These are phyloP conservation scores for Passerina amoena DNA, from an alignment of 2,113 vertebrate genomes.

Conservation along the genomic window DNA sequence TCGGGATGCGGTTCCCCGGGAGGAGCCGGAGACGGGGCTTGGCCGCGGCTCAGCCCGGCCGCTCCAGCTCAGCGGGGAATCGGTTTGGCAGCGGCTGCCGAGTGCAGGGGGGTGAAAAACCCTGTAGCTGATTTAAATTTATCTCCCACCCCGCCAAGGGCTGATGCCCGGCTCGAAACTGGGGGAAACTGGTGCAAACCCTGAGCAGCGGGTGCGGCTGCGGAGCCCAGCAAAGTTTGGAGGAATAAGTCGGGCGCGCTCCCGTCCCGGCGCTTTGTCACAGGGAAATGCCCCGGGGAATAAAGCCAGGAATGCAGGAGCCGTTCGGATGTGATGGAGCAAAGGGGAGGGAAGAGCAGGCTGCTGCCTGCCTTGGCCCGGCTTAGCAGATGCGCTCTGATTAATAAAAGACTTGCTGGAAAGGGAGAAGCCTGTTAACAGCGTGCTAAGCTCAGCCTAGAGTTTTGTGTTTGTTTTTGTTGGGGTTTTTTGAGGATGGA, in stretches of 20 bases:
- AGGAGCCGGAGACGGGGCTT: not conserved
- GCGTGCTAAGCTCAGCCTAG: not conserved
- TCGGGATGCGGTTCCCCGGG: not conserved
- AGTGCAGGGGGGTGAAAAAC: too few relatives aligned
- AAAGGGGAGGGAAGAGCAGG: not conserved
- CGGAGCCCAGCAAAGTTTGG: not conserved
- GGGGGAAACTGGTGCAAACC: not conserved
- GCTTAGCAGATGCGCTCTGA: not conserved
- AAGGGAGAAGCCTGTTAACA: not conserved
- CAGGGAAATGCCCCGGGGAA: not conserved
- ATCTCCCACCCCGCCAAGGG: too few relatives aligned
- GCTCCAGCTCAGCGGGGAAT: not conserved
- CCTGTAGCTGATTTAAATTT: fast-evolving
- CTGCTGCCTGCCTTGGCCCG: not conserved
- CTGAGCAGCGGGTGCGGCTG: fast-evolving
- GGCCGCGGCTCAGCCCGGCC: not conserved
- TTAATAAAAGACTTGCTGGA: not conserved
- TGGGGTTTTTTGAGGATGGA: not conserved
- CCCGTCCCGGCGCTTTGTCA: not conserved
- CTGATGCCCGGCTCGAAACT: not conserved
- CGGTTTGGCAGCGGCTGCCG: not conserved
- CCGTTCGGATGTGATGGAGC: not conserved
- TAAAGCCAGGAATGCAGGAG: not conserved
- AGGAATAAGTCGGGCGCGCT: not conserved
- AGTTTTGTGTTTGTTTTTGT: not conserved